Conservation (phyloP, 2,113 vertebrate genomes). For the Pachyramphus minor region DNA sequence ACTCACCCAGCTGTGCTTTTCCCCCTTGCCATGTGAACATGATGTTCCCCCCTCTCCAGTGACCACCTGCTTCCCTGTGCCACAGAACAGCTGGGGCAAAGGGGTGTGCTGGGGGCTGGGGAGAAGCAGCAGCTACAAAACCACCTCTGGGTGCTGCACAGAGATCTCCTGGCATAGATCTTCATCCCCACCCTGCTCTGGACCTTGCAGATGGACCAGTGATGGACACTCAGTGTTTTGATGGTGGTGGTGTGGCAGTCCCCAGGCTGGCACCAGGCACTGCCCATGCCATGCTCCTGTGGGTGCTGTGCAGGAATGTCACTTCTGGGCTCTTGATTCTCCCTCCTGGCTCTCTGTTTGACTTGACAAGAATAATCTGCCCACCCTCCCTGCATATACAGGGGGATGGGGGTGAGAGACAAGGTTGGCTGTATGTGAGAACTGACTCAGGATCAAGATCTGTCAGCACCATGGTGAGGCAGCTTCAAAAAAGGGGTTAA, state of each 20-base stretch:
- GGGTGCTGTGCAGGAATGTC: not conserved
- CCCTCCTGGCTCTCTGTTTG: not conserved
- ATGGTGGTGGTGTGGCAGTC: not conserved
- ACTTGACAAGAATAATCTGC: not conserved
- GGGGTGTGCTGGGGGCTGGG: rapidly evolving
- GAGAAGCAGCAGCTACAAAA: not conserved
- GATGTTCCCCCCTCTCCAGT: not conserved
- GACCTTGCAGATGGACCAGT: not conserved
- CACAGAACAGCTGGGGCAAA: not conserved
- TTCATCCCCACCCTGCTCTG: not conserved
- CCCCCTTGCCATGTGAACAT: not conserved
- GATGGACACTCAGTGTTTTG: not conserved
- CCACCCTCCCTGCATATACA: not conserved
- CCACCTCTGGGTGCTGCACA: not conserved
- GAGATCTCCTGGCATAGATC: not conserved
- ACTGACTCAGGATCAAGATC: not conserved
- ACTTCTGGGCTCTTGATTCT: not conserved
- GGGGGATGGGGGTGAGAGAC: no score
- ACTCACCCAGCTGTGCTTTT: not conserved
- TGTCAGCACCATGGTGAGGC: not conserved
- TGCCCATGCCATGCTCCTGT: rapidly evolving
- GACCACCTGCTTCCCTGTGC: not conserved
- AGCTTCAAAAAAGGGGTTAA: not conserved
- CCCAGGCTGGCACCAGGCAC: not conserved
- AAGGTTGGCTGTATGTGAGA: not conserved